phyloP scores from a whole-genome alignment of 2,888 invertebrate genomes.

The Lepidochitona cinerea region DNA sequence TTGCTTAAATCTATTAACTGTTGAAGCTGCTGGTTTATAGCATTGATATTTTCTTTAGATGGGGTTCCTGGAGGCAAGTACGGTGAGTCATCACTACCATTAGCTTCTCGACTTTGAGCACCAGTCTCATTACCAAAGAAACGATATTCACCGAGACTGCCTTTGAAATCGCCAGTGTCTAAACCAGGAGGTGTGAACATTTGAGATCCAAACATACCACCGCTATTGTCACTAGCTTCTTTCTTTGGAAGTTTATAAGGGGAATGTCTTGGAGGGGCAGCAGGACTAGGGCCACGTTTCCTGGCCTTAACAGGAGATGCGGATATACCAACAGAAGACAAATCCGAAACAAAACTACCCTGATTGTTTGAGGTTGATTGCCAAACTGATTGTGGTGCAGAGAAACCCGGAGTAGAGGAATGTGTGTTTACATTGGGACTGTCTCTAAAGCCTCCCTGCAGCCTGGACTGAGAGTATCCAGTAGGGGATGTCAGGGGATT shows the following conservation, averaged over 20 bases:
- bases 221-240: background rate
- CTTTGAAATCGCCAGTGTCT: background rate
- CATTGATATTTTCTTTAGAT: background rate
- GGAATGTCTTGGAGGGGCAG: background rate
- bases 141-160: background rate
- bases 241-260: slow-evolving; percentile 1
- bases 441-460: background rate
- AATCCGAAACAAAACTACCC: background rate
- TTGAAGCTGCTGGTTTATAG: background rate
- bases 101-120: background rate
- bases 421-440: background rate
- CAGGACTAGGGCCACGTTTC: background rate
- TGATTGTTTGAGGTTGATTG: background rate
- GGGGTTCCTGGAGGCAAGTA: background rate
- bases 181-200: background rate
- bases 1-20: background rate
- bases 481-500: background rate
- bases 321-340: background rate
- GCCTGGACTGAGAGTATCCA: background rate
- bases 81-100: background rate
- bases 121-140: background rate
- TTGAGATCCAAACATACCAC: background rate
- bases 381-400: background rate
- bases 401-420: background rate
- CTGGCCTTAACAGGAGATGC: background rate